Conservation (phyloP, 2,888 invertebrate genomes). For the Nomada goodeniana region DNA sequence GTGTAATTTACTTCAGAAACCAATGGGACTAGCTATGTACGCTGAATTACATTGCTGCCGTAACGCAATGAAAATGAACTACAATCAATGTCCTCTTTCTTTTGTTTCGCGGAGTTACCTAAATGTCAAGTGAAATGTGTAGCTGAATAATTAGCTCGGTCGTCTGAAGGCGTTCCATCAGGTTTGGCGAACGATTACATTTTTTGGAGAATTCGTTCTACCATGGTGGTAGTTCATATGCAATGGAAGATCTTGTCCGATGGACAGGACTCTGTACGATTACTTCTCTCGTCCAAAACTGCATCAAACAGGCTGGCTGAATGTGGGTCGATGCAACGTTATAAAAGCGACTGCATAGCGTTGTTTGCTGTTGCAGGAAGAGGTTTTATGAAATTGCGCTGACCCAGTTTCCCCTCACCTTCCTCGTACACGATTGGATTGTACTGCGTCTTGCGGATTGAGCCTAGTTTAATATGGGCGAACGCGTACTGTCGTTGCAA, state of each 20-base stretch:
- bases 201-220: neutral
- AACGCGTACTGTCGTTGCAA: neutral
- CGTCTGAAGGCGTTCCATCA: neutral
- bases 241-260: neutral
- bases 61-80: no score
- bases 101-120: no score
- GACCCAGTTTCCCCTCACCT: conserved; percentile 47
- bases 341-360: conserved; percentile 50
- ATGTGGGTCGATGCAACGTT: conserved; percentile 56
- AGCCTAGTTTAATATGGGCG: conserved; percentile 37
- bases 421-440: conserved; percentile 51
- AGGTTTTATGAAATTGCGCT: conserved; percentile 59
- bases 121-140: no score
- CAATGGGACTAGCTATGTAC: no score
- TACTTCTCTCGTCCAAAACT: conserved; percentile 15
- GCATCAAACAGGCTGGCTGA: conserved; percentile 29
- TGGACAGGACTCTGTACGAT: conserved; percentile 6
- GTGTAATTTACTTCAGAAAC: no score
- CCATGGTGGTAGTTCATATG: neutral
- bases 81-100: no score
- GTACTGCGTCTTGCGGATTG: conserved; percentile 41
- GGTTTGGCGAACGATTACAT: neutral
- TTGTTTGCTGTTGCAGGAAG: conserved; percentile 57
- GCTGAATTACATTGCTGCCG: no score
- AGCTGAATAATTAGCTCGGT: neutral